phyloP scores from a whole-genome alignment of 2,888 invertebrate species.

The Dusona sp. region DNA sequence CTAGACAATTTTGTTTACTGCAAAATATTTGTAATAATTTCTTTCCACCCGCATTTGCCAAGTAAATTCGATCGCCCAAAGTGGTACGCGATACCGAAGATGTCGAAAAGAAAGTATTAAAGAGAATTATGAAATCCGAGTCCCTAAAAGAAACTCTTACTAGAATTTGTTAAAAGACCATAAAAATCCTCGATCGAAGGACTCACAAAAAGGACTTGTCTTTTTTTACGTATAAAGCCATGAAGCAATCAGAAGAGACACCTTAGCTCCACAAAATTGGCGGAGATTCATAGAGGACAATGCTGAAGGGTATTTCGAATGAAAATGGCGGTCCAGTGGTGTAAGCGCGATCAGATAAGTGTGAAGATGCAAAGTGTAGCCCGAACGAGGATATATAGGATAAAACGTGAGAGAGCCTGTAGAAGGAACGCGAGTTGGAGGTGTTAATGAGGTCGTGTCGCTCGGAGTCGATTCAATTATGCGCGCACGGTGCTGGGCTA shows the following conservation, averaged over 20 bases:
- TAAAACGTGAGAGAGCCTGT: constrained; percentile 82
- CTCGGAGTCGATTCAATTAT: constrained; percentile 84
- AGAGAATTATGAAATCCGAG: background rate
- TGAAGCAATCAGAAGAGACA: background rate
- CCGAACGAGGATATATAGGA: constrained; percentile 67
- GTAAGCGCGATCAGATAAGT: constrained; percentile 22
- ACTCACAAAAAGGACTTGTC: background rate
- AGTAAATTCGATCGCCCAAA: too few species aligned
- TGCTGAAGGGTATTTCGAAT: background rate
- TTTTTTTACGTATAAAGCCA: background rate
- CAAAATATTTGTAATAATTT: background rate
- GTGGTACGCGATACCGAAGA: background rate
- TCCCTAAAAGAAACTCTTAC: background rate
- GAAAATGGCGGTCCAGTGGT: constrained; percentile 11
- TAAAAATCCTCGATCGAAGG: background rate
- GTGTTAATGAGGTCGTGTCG: constrained; percentile 85
- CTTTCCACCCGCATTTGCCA: background rate
- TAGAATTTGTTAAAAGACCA: background rate
- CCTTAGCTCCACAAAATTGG: background rate
- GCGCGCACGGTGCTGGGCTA: constrained; percentile 82
- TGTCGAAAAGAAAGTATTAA: background rate
- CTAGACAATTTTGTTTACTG: background rate
- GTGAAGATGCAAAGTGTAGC: constrained; percentile 41
- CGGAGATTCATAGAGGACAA: background rate
- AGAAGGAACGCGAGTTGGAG: constrained; percentile 80